Base-by-base conservation (phyloP, 2,797 vertebrate genomes). In the Octomys mimax region DNA sequence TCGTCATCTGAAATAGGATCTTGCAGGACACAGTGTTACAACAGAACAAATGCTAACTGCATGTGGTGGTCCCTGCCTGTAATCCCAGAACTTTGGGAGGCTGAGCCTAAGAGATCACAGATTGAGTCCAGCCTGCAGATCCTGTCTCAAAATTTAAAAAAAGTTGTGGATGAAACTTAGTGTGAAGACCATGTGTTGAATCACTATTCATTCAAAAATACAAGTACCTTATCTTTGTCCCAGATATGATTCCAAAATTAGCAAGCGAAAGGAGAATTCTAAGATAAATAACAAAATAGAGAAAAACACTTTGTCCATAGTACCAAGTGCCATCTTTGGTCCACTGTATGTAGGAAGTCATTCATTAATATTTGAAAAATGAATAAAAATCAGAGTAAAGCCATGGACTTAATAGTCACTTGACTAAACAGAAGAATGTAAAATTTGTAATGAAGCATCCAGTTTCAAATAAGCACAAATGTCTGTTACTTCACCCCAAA, bases 311-410 rank as follows among this genome's bases (percentile, higher is more conserved):
- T 68, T 73, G 70, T 83, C 33, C 78, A 64, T 46, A 57, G 33
- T 26, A 92, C 62, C 36, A 85, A 95, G 59, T 8, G 57, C 26
- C 26, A 93, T 42, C 22, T 39, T 71, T 92, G 86, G 57, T 70
- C 26, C 24, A 31, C 22, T 61, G 4, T 49, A 71, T 71, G 11
- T 49, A 77, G 22, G 21, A 87, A 6, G 66, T 86, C 26, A 66
- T 75, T 79, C 92, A 85, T 77, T 81, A 66, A 39, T 87, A 52
- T 57, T 92, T 95, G 26, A 92, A 90, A 95, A 83, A 52, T 59
- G 22, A 89, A 77, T 28, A 85, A 79, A 95, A 46, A 52, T 78
- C 13, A 78, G 2, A 93, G 49, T 39, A 36, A 88, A 89, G 57
- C 85, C 62, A 82, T 12, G 88, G 39, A 79, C 12, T 36, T 81